These are phyloP conservation scores for Apis florea DNA, from an alignment of 1,140 invertebrate genomes.

Conservation along the genomic window DNA sequence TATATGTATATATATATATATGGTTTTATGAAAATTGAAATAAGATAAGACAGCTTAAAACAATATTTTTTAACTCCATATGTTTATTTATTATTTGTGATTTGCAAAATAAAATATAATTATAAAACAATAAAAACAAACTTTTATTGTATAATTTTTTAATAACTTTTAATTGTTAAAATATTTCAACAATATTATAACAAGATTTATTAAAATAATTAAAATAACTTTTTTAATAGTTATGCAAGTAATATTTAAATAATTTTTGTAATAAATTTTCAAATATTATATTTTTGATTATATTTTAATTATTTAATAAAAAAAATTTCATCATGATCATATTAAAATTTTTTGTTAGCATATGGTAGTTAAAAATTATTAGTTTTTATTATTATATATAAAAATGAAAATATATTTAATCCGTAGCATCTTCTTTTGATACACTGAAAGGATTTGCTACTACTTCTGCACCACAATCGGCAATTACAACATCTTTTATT, in stretches of 20 bases:
- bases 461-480: slow-evolving; percentile 85
- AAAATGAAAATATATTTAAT: slow-evolving; percentile 76
- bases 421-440: slow-evolving; percentile 88
- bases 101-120: not conserved
- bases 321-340: slow-evolving; percentile 17
- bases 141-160: not conserved
- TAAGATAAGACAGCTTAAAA: slow-evolving; percentile 26
- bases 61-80: not conserved
- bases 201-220: not conserved
- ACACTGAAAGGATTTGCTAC: slow-evolving; percentile 90
- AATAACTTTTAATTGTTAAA: not conserved
- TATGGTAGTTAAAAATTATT: not conserved
- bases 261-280: not conserved
- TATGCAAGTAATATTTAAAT: not conserved
- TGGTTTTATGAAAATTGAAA: slow-evolving; percentile 47
- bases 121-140: not conserved
- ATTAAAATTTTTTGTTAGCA: not conserved
- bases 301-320: not conserved
- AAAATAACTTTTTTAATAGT: not conserved
- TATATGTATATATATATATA: slow-evolving; percentile 11
- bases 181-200: not conserved
- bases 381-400: not conserved
- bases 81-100: not conserved
- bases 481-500: slow-evolving; percentile 89
- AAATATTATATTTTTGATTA: not conserved